These are phyloP conservation scores for Takifugu bimaculatus DNA, from an alignment of 2,113 vertebrate species.

Conservation along the genomic window DNA sequence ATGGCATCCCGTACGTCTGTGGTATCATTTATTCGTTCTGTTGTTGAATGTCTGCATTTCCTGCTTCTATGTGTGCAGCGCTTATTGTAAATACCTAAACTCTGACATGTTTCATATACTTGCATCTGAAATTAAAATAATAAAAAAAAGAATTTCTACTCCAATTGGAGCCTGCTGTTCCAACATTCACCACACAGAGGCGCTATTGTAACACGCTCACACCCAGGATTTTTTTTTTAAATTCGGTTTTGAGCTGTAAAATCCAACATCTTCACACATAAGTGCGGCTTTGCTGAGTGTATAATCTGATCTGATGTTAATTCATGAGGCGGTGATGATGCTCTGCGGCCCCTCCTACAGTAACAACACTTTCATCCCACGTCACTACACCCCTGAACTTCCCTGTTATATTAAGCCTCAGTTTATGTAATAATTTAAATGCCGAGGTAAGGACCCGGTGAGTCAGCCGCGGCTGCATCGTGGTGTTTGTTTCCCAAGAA, in stretches of 20 bases:
- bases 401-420: slow-evolving; percentile 61
- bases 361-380: slow-evolving; percentile 52
- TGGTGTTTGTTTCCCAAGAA: background rate
- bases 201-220: too few relatives aligned
- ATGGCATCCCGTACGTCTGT: slow-evolving; percentile 34
- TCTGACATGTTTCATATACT: slow-evolving; percentile 77
- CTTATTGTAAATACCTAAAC: slow-evolving; percentile 77
- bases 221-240: too few relatives aligned
- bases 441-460: slow-evolving; percentile 44
- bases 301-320: too few relatives aligned
- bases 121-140: slow-evolving; percentile 75
- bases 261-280: too few relatives aligned
- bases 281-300: too few relatives aligned
- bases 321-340: slow-evolving; percentile 5
- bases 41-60: slow-evolving; percentile 63
- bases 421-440: slow-evolving; percentile 70
- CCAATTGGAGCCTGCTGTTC: background rate
- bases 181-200: too few relatives aligned
- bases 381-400: slow-evolving; percentile 44
- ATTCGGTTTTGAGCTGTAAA: too few relatives aligned
- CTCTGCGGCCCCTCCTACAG: slow-evolving; percentile 45
- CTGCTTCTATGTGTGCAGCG: slow-evolving; percentile 65
- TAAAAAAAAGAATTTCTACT: slow-evolving; percentile 46
- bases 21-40: slow-evolving; percentile 18
- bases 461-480: slow-evolving; percentile 47